Evolutionary conservation across 2,797 vertebrate species (phyloP).

Genomic region (Trichosurus vulpecula): DNA sequence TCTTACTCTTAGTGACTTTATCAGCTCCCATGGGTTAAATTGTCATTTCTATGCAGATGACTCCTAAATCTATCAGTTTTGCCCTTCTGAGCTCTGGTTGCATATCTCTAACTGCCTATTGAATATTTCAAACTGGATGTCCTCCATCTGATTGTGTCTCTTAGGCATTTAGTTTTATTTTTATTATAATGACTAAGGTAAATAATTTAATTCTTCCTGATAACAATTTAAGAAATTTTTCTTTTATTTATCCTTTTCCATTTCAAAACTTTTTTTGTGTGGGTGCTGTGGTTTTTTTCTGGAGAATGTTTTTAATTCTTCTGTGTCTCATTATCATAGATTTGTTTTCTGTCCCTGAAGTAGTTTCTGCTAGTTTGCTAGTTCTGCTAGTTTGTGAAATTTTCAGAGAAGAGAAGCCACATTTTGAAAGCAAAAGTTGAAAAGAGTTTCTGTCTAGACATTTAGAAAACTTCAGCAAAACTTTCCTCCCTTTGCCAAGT

Average conservation of each 20-base stretch:
- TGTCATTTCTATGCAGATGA: not conserved
- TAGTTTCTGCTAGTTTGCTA: constrained; percentile 11
- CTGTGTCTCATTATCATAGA: not conserved
- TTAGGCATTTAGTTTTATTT: not conserved
- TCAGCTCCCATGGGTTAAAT: not conserved
- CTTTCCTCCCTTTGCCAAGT: not conserved
- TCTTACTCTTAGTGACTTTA: not conserved
- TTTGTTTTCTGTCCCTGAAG: not conserved
- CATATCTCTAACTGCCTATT: not conserved
- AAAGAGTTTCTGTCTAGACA: not conserved
- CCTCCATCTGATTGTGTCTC: not conserved
- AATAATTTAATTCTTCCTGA: not conserved
- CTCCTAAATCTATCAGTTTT: not conserved
- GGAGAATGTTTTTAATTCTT: not conserved
- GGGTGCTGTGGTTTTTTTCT: not conserved
- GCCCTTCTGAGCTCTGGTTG: not conserved
- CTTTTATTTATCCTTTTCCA: not conserved
- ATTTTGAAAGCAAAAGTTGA: constrained; percentile 50
- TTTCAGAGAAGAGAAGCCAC: constrained; percentile 22
- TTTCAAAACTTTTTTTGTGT: not conserved
- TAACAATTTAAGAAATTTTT: not conserved
- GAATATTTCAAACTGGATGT: not conserved
- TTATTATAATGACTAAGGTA: too few relatives aligned
- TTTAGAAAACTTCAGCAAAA: constrained; percentile 25
- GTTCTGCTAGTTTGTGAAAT: constrained; percentile 25